These are phyloP conservation scores for Eueides isabella DNA, from an alignment of 1,140 invertebrate species.

Conservation along the genomic window DNA sequence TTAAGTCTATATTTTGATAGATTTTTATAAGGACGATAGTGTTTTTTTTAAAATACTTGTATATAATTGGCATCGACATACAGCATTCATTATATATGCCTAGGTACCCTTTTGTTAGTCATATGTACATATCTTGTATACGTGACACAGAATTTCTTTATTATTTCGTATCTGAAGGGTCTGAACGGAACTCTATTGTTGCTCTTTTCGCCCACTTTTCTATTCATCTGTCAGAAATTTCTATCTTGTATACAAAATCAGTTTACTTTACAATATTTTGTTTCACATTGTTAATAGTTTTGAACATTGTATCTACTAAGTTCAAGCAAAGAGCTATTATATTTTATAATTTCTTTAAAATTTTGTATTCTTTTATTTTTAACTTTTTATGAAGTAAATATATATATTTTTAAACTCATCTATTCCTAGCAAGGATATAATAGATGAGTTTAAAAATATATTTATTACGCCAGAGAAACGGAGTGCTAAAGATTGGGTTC, in stretches of 20 bases:
- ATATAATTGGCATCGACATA: not conserved
- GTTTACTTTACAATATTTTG: constrained; percentile 3
- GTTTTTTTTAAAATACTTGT: no score
- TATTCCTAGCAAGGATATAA: no score
- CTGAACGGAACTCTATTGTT: not conserved
- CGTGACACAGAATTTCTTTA: not conserved
- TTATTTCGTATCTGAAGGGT: not conserved
- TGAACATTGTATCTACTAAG: not conserved
- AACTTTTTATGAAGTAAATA: no score
- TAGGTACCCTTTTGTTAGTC: not conserved
- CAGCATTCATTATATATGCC: not conserved
- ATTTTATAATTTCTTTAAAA: not conserved
- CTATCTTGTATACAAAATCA: not conserved
- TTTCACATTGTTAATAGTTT: constrained; percentile 3
- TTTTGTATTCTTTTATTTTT: not conserved
- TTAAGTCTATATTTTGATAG: no score
- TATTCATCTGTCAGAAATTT: constrained; percentile 6
- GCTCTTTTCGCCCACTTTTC: constrained; percentile 8
- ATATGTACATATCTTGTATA: not conserved
- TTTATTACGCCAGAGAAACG: no score
- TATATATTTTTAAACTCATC: no score
- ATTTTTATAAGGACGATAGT: no score
- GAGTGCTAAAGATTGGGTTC: no score
- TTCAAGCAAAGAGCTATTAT: not conserved
- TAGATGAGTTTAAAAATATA: no score